phyloP scores from a whole-genome alignment of 2,797 vertebrate genomes.

The Australoheros facetus region DNA sequence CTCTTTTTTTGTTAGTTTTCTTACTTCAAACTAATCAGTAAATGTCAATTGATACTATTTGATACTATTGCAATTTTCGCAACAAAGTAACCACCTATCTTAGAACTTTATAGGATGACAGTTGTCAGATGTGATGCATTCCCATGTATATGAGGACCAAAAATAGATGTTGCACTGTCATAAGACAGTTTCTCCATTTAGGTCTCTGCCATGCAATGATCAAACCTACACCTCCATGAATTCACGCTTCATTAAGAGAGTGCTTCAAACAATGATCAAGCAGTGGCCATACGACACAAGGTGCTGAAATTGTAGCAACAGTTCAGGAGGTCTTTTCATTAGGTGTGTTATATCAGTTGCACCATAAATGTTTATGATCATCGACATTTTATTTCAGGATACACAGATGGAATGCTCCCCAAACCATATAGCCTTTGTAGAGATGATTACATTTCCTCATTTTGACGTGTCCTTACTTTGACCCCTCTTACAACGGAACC shows the following conservation, averaged over 20 bases:
- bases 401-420: constrained; percentile 7
- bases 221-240: neutral
- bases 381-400: constrained; percentile 11
- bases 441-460: constrained; percentile 26
- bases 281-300: neutral
- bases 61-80: neutral
- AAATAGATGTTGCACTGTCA: neutral
- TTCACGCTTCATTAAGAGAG: neutral
- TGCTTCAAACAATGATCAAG: constrained; percentile 21
- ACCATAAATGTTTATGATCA: constrained; percentile 14
- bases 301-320: constrained; percentile 7
- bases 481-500: constrained; percentile 20
- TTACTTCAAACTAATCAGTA: too few relatives aligned
- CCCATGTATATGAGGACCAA: neutral
- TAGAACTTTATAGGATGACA: neutral
- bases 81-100: neutral
- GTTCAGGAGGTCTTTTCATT: constrained; percentile 19
- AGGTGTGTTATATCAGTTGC: neutral
- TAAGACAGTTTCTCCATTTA: neutral
- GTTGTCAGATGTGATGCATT: neutral
- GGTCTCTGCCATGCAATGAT: neutral
- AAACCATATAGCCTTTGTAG: neutral
- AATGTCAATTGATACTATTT: too few relatives aligned
- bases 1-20: too few relatives aligned
- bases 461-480: constrained; percentile 33